Evolutionary conservation across 2,888 invertebrate species (phyloP).

Genomic region (Parnassius glacialis): DNA sequence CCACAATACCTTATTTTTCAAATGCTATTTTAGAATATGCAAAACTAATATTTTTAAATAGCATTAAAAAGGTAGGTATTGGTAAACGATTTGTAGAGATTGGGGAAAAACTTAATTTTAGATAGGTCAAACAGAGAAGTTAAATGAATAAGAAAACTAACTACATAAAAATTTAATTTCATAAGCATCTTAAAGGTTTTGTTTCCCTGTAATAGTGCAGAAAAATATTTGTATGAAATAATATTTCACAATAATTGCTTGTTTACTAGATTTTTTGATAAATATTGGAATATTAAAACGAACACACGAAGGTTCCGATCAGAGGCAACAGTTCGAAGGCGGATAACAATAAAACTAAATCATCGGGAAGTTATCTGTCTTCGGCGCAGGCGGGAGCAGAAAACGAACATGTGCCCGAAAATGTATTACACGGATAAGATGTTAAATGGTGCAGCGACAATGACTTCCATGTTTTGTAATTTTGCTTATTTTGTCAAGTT

Average conservation of each 20-base stretch:
- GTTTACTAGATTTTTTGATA: conserved; percentile 23
- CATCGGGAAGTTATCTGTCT: conserved; percentile 80
- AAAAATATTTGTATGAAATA: not conserved
- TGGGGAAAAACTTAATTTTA: no score
- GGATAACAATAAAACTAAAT: conserved; percentile 80
- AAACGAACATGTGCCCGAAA: conserved; percentile 62
- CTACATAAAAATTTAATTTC: not conserved
- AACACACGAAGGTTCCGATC: conserved; percentile 32
- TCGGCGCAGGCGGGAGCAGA: conserved; percentile 56
- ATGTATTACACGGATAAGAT: conserved; percentile 65
- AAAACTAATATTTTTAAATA: no score
- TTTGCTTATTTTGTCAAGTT: conserved; percentile 30
- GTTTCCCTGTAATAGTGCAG: no score
- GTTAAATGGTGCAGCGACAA: conserved; percentile 66
- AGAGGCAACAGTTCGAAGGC: conserved; percentile 63
- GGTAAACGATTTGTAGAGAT: no score
- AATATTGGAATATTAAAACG: conserved; percentile 27
- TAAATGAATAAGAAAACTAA: no score
- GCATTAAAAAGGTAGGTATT: no score
- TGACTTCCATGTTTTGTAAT: conserved; percentile 53
- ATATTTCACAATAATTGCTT: conserved; percentile 23
- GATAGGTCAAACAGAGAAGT: no score
- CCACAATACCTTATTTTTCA: no score
- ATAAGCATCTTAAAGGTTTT: no score
- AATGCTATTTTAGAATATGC: no score